Base-by-base conservation (phyloP, 2,113 vertebrate species). In the Entelurus aequoreus region DNA sequence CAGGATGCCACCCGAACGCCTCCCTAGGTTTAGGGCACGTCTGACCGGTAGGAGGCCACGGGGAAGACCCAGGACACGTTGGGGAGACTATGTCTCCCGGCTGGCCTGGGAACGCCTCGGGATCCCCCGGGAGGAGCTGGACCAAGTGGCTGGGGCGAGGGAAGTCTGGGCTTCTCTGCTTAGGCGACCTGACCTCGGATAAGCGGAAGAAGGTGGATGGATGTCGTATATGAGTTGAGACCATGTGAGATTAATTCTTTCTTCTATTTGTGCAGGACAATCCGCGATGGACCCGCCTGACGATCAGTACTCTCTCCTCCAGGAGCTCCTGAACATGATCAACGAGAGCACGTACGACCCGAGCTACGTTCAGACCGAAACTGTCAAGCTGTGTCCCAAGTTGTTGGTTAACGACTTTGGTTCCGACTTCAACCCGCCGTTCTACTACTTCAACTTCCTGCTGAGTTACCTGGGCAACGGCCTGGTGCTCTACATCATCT, bases 401-500 rank as follows among this genome's bases (percentile, higher is more conserved):
- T 11, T 1, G 0, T 1, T 1, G 0, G 77, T 90, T 55, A 82
- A 83, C 35, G 0, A 19, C 8, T 90, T 90, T 7, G 87, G 82
- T 4, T 75, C 85, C 0, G 19, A 5, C 4, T 59, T 89, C 61
- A 80, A 89, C 50, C 90, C 90, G 0, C 1, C 60, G 1, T 88
- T 92, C 72, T 92, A 88, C 76, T 83, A 56, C 0, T 9, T 72
- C 48, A 89, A 83, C 66, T 91, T 92, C 65, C 16, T 88, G 11
- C 59, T 92, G 35, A 92, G 90, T 72, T 74, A 84, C 55, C 1
- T 90, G 11, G 91, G 91, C 6, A 92, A 92, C 1, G 79, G 87
- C 5, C 76, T 92, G 0, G 89, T 92, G 47, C 79, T 91, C 9
- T 75, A 79, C 62, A 89, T 91, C 65, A 81, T 92, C 56, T 82